Base-by-base conservation (phyloP, 2,797 vertebrate genomes). In the Hephaestus fuliginosus region DNA sequence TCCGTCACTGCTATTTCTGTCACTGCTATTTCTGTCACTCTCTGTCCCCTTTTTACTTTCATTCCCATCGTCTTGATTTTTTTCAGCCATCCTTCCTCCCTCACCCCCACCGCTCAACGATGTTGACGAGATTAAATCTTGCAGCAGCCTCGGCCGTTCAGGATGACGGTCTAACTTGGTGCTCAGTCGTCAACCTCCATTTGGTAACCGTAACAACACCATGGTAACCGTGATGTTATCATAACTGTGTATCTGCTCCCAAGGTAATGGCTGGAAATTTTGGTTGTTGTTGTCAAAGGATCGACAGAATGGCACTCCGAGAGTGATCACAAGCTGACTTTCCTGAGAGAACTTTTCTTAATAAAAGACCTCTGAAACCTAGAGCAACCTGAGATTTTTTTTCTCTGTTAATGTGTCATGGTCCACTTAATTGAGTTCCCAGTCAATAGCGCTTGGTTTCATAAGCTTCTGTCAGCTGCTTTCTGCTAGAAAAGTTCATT, bases 401-500 rank as follows among this genome's bases (percentile, higher is more conserved):
- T 25, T 25, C 25, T 56, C 53, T 72, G 30, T 73, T 60, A 71
- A 61, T 73, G 46, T 25, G 66, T 76, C 77, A 88, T 1, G 43
- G 65, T 73, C 73, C 77, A 78, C 69, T 77, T 71, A 66, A 78
- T 77, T 84, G 57, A 76, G 66, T 78, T 66, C 30, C 41, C 60
- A 74, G 48, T 67, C 43, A 70, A 70, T 48, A 39, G 66, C 44
- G 15, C n/a, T 74, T 62, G 58, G 51, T 80, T 87, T 86, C 44
- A 60, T 75, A 67, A 61, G 81, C 71, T 83, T 80, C 76, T 86
- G 86, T 85, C 86, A 85, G 84, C 60, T 76, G 77, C 69, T 69
- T 66, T 87, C 64, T 82, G 52, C 69, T 18, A 49, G 58, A 87
- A 82, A 86, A 81, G 84, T 86, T 90, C 53, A 90, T 90, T 87